Conservation (phyloP, 2,113 vertebrate genomes). For the Gymnarchus niloticus region DNA sequence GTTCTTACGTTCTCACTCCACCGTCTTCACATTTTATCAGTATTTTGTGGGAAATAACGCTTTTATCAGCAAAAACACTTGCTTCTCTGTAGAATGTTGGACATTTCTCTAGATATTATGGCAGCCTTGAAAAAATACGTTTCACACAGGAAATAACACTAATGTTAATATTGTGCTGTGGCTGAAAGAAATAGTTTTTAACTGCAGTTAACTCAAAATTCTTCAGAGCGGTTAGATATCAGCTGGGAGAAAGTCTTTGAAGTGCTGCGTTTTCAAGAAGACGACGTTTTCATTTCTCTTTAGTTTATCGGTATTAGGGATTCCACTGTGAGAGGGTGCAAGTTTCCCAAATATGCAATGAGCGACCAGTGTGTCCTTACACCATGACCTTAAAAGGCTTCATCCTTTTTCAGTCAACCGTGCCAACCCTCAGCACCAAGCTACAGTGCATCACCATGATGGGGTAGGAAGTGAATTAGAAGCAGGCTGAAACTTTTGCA, state of each 20-base stretch:
- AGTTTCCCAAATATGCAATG: neutral
- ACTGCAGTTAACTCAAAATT: neutral
- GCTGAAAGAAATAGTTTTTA: neutral
- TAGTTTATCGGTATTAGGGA: neutral
- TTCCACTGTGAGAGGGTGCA: neutral
- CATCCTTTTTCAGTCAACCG: neutral
- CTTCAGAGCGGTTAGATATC: too few relatives aligned
- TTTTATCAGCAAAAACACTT: neutral
- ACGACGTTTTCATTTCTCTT: neutral
- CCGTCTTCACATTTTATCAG: neutral
- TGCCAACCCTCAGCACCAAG: neutral
- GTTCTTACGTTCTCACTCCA: neutral
- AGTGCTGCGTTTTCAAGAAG: neutral
- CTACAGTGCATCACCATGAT: neutral
- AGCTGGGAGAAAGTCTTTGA: too few relatives aligned
- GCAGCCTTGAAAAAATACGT: neutral
- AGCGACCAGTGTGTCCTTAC: neutral
- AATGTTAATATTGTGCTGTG: neutral
- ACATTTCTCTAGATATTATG: neutral
- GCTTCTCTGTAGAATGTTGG: neutral
- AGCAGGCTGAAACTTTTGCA: conserved; percentile 9
- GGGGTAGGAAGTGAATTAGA: neutral
- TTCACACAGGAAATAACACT: neutral
- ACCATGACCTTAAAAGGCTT: neutral
- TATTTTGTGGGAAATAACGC: neutral